These are phyloP conservation scores for Sesamia inferens DNA, from an alignment of 2,888 invertebrate genomes.

Conservation along the genomic window DNA sequence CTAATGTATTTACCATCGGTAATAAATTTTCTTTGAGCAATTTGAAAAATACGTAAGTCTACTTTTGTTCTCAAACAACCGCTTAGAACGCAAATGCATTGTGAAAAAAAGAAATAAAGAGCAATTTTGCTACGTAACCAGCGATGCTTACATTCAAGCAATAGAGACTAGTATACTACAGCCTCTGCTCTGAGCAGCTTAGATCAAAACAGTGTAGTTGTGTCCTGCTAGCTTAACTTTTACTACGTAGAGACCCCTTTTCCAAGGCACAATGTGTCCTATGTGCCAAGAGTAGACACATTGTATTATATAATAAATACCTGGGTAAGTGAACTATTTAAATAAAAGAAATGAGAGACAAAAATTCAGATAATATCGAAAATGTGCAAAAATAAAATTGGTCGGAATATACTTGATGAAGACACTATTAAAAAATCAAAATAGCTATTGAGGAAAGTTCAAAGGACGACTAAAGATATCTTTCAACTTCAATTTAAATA, in stretches of 20 bases:
- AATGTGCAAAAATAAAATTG: constrained; percentile 11
- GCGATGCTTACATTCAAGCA: constrained; percentile 26
- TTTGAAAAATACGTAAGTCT: constrained; percentile 8
- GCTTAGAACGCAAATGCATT: constrained; percentile 2
- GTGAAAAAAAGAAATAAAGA: constrained; percentile 21
- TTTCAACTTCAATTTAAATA: constrained; percentile 5
- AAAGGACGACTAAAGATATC: constrained; percentile 4
- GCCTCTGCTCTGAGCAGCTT: constrained; percentile 14
- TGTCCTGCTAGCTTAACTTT: constrained; percentile 9
- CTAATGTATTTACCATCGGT: too few relatives aligned
- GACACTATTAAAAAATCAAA: constrained; percentile 3
- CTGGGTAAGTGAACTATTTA: constrained; percentile 5
- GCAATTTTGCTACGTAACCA: constrained; percentile 23
- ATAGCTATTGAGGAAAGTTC: constrained; percentile 1
- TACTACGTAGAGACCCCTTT: constrained; percentile 28
- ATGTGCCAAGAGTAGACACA: constrained; percentile 12
- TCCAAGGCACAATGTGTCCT: constrained; percentile 5
- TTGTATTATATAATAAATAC: constrained; percentile 27
- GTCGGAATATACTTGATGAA: constrained; percentile 8
- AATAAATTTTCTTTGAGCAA: not conserved
- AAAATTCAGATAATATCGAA: constrained; percentile 23
- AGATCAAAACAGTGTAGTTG: constrained; percentile 20
- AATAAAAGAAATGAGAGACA: constrained; percentile 22
- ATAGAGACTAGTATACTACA: constrained; percentile 6
- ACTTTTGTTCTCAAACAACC: constrained; percentile 9